These are phyloP conservation scores for Calliopsis andreniformis DNA, from an alignment of 1,140 invertebrate genomes.

Conservation along the genomic window DNA sequence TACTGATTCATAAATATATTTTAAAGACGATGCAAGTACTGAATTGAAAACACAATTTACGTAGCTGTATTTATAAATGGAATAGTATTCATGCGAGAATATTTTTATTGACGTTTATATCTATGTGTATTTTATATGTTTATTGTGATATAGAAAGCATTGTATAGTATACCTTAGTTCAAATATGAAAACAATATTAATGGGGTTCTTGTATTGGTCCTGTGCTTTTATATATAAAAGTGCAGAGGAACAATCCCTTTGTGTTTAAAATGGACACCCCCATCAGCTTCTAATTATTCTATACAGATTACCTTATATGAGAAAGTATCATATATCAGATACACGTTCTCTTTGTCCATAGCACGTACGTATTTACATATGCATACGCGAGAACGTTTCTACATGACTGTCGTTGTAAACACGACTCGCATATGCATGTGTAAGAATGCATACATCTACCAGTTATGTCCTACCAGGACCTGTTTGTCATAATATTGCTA, in stretches of 20 bases:
- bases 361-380: slow-evolving; percentile 49
- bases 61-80: slow-evolving; percentile 43
- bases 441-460: slow-evolving; percentile 50
- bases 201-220: slow-evolving; percentile 44
- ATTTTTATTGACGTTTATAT: slow-evolving; percentile 45
- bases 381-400: slow-evolving; percentile 49
- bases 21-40: slow-evolving; percentile 35
- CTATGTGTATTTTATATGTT: slow-evolving; percentile 48
- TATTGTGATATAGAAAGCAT: slow-evolving; percentile 53
- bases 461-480: slow-evolving; percentile 39
- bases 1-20: slow-evolving; percentile 40
- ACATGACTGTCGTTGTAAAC: slow-evolving; percentile 33
- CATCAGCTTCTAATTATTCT: slow-evolving; percentile 30
- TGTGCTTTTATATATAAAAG: slow-evolving; percentile 62
- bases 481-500: slow-evolving; percentile 59
- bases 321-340: slow-evolving; percentile 31
- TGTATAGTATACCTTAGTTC: slow-evolving; percentile 43
- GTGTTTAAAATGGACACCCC: slow-evolving; percentile 41
- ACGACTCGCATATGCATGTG: slow-evolving; percentile 37
- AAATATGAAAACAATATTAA: slow-evolving; percentile 58
- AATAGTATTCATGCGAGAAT: slow-evolving; percentile 52
- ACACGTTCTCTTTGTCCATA: slow-evolving; percentile 47
- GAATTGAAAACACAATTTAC: slow-evolving; percentile 48
- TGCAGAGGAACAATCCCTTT: slow-evolving; percentile 60
- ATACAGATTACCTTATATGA: slow-evolving; percentile 44